These are phyloP conservation scores for Troilus luridus DNA, from an alignment of 2,888 invertebrate species.

Conservation along the genomic window DNA sequence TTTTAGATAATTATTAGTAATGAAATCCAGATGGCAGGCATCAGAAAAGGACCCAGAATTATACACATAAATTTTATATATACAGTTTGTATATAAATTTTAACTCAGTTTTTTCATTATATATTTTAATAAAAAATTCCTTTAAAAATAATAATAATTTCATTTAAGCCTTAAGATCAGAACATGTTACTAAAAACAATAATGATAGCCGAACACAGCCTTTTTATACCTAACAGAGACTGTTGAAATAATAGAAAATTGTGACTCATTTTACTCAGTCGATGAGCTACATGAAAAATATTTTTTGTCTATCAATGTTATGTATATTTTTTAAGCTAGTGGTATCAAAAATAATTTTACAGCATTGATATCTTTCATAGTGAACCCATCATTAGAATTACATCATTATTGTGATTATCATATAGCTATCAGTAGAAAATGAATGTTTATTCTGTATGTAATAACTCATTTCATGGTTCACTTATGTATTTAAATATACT, in stretches of 20 bases:
- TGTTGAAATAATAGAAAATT: not conserved
- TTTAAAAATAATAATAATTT: not conserved
- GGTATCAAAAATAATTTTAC: not conserved
- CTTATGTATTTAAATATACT: not conserved
- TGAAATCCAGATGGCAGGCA: not conserved
- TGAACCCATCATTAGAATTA: not conserved
- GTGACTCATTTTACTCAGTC: not conserved
- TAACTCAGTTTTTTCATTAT: not conserved
- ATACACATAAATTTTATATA: not conserved
- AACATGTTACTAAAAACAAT: not conserved
- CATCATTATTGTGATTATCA: not conserved
- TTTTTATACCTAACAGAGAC: slow-evolving; percentile 7
- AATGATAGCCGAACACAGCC: not conserved
- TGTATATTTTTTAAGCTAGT: not conserved
- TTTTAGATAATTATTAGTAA: not conserved
- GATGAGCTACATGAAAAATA: not conserved
- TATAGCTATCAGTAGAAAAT: slow-evolving; percentile 3
- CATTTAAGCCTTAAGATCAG: not conserved
- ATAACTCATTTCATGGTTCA: not conserved
- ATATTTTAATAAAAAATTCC: not conserved
- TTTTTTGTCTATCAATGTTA: slow-evolving; percentile 13
- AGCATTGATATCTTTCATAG: not conserved
- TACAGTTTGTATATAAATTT: not conserved
- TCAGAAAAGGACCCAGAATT: not conserved
- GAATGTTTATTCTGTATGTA: slow-evolving; percentile 10